Evolutionary conservation across 2,888 invertebrate genomes (phyloP), one percentile per base, ranked within the genome.

Genomic region (Ceraclea dissimilis): DNA sequence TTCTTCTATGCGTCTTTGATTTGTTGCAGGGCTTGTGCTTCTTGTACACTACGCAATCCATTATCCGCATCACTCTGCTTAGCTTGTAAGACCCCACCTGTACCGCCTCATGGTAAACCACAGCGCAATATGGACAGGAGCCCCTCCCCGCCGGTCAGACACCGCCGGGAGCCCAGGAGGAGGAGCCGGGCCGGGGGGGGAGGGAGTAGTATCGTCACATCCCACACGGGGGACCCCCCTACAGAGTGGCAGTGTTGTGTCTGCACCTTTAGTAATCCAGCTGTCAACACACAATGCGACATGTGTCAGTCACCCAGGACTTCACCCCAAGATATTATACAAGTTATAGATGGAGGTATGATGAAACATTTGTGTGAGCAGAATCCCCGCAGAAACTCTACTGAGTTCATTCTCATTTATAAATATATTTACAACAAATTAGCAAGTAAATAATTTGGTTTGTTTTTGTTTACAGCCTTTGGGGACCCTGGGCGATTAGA

Each of bases 31-130:
- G 83, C 86, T 0, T 93, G 93, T 68, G 77, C 80, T 33, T 84
- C 86, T 43, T 91, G 91, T 65, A 93, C 93, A 0, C 73, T 93
- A 2, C 86, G 89, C 64, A 92, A 92, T 71, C 86, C 88, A 0
- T 67, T 86, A 2, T 81, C 83, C 0, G 80, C 82, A 39, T 78
- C 75, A 33, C 67, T 77, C 47, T 92, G 91, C 67, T 82, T 86
- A 55, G 90, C 86, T 13, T 92, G 91, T 69, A 90, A 90, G 70
- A 84, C 87, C 1, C 76, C 77, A n/a, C 77, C 77, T 0, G 77
- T 76, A 18, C 77, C 76, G 21, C 71, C 71, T 33, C 77, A 1
- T 48, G 49, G 19, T 18, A n/a, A 20, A 17, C 6, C 26, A 8
- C 19, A 18, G 4, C 18, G 20, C 6, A 46, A 20, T 19, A 13